Evolutionary conservation across 53 echinoderm and acorn worm species (phyloP).

Genomic region (Zoroaster sp.): DNA sequence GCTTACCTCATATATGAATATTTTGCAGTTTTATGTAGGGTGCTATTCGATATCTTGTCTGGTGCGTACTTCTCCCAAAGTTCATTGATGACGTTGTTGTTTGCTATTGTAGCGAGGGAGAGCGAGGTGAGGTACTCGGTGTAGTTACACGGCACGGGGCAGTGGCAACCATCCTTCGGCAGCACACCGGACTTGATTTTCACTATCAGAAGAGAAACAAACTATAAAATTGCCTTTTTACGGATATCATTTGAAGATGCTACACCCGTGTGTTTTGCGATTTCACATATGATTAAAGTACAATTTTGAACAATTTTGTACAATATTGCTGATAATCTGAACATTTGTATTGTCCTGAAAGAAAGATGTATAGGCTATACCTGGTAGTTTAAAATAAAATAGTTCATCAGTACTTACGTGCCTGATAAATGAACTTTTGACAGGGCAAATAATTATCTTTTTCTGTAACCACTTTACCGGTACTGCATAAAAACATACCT

Average conservation of each 20-base stretch:
- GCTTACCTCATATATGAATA: not conserved
- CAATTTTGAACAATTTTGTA: not conserved
- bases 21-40: not conserved
- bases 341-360: no score
- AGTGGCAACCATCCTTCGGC: not conserved
- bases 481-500: no score
- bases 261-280: not conserved
- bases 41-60: not conserved
- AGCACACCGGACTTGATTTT: constrained; percentile 1
- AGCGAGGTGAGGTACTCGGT: constrained; percentile 32
- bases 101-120: constrained; percentile 32
- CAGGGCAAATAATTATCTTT: no score
- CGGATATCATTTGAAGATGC: not conserved
- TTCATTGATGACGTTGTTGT: not conserved
- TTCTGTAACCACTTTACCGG: no score
- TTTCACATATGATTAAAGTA: not conserved
- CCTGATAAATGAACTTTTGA: no score
- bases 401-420: no score
- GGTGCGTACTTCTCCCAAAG: not conserved
- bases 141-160: constrained; percentile 53
- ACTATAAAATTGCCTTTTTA: not conserved
- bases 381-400: no score
- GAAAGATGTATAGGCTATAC: no score
- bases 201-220: not conserved
- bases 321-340: not conserved